A percentile compares a stretch with the other conserved stretches of the same genome.
These are phyloP conservation scores for Vanessa tameamea DNA, from an alignment of 1,140 invertebrate species.

Conservation along the genomic window DNA sequence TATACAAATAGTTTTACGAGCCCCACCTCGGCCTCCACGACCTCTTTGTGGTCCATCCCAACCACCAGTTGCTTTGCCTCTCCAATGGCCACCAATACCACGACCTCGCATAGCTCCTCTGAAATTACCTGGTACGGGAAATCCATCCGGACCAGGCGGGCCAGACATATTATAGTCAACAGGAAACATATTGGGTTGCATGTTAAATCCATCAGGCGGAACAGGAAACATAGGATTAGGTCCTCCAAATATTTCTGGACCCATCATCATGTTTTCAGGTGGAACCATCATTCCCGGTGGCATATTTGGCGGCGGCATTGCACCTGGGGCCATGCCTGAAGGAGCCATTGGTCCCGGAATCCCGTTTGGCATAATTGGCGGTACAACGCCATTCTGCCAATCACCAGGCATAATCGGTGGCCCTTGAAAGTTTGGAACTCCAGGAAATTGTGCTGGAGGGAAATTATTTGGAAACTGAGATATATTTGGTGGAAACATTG, in stretches of 20 bases:
- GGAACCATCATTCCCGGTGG: constrained; percentile 68
- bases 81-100: constrained; percentile 79
- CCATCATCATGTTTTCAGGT: constrained; percentile 75
- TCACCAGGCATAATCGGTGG: constrained; percentile 66
- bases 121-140: constrained; percentile 73
- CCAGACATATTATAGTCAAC: constrained; percentile 70
- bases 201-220: constrained; percentile 68
- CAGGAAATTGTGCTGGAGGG: constrained; percentile 66
- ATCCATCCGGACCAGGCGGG: constrained; percentile 67
- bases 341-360: constrained; percentile 56
- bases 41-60: constrained; percentile 80
- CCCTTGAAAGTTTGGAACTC: constrained; percentile 64
- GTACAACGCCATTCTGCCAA: constrained; percentile 62
- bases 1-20: constrained; percentile 83
- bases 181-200: constrained; percentile 73
- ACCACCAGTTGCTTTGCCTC: constrained; percentile 71
- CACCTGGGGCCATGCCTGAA: constrained; percentile 58
- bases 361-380: constrained; percentile 62
- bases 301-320: constrained; percentile 55
- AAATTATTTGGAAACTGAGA: constrained; percentile 75
- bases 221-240: constrained; percentile 71
- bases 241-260: constrained; percentile 80
- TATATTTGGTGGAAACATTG: constrained; percentile 78
- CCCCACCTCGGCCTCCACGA: constrained; percentile 78
- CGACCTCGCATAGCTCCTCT: constrained; percentile 74